Evolutionary conservation across 1,140 invertebrate species (phyloP), one percentile per base, ranked within the genome.

Genomic region (Pseudomyrmex sp.): DNA sequence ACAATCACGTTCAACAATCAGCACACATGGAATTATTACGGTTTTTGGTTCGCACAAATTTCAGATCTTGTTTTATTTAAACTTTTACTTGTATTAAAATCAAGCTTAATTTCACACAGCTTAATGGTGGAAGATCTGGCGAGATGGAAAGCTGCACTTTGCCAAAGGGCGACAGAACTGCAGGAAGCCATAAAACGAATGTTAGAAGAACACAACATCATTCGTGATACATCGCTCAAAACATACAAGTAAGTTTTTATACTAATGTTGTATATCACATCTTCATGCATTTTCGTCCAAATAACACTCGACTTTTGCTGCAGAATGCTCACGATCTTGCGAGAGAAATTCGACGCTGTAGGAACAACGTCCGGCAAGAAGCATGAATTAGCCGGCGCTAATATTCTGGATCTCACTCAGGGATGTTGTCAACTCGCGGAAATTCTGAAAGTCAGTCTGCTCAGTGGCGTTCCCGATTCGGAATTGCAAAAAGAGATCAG

Each of bases 41-140:
- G 2, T n/a, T 44, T 26, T 63, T 5, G 18, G 12, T 82, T 63
- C 9, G 3, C 70, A 69, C 61, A 61, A 72, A 56, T 58, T 48
- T 13, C 68, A 52, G 10, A 52, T 12, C 79, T 58, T 58, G 50
- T 26, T 44, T 3, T 61, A 2, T 46, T 56, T 2, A 61, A 73
- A 73, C 12, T 20, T 2, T 68, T 20, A 26, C 26, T 75, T 48
- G 50, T n/a, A 13, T 44, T 56, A 75, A 82, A 56, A 10, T 7
- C 8, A 35, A 66, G 63, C 35, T 84, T 66, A 84, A 35, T 35
- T 90, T 26, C 26, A 26, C 91, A 62, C 87, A 97, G 98, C 92
- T 96, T 98, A 70, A 98, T 98, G 96, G 96, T 98, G 9, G 98
- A 98, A 93, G 98, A 98, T 94, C 93, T 98, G 83, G 97, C 97